Evolutionary conservation across 2,797 vertebrate species (phyloP).

Genomic region (Catamblyrhynchus diadema): DNA sequence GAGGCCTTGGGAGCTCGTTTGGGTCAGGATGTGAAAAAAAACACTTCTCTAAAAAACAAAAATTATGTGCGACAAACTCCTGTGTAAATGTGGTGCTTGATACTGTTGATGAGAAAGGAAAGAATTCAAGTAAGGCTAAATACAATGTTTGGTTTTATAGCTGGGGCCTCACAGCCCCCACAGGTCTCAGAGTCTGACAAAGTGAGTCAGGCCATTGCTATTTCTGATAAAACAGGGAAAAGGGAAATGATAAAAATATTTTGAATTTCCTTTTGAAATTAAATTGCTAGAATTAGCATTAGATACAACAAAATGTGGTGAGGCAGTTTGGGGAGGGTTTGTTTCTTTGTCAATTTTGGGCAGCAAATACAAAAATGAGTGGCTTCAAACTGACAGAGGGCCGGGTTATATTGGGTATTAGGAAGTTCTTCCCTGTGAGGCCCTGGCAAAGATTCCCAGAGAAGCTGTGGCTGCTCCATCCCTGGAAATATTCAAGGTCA

Average conservation of each 20-base stretch:
- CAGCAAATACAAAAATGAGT: not conserved
- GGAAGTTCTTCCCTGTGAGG: not conserved
- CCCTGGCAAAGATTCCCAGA: not conserved
- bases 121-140: not conserved
- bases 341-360: not conserved
- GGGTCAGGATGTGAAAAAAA: not conserved
- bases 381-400: not conserved
- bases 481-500: not conserved
- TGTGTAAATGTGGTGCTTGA: not conserved
- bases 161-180: not conserved
- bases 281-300: not conserved
- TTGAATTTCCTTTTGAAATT: not conserved
- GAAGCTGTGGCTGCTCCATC: not conserved
- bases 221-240: not conserved
- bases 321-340: not conserved
- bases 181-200: not conserved
- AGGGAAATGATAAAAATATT: not conserved
- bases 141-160: not conserved
- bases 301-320: not conserved
- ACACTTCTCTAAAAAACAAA: not conserved
- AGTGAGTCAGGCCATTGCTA: not conserved
- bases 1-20: rapidly evolving
- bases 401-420: not conserved
- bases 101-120: not conserved
- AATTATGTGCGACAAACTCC: not conserved